A percentile compares a stretch with the other conserved stretches of the same genome.
Evolutionary conservation across 1,140 invertebrate genomes (phyloP).

Genomic region (Phocides pigmalion): DNA sequence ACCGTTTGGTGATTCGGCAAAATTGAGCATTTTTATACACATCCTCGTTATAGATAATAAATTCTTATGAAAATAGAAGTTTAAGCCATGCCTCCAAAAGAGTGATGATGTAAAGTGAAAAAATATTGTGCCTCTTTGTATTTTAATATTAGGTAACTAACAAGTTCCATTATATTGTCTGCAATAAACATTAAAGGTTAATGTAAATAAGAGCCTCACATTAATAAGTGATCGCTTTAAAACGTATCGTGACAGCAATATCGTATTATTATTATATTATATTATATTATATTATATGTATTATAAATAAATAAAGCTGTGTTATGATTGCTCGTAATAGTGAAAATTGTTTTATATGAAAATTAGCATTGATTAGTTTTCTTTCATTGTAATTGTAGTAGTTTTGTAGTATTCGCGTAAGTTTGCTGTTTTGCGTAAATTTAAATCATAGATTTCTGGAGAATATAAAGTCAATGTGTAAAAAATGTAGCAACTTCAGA

Average conservation of each 20-base stretch:
- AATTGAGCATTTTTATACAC: constrained; percentile 36
- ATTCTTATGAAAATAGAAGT: constrained; percentile 29
- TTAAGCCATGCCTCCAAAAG: constrained; percentile 7
- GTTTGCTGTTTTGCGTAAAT: constrained; percentile 1
- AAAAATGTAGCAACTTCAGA: too few species aligned
- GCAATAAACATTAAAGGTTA: constrained; percentile 19
- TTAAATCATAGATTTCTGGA: too few species aligned
- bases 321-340: neutral
- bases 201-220: constrained; percentile 32
- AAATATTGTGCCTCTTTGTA: constrained; percentile 47
- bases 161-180: constrained; percentile 21
- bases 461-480: too few species aligned
- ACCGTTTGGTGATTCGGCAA: constrained; percentile 69
- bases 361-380: constrained; percentile 22
- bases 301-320: neutral
- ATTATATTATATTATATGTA: too few species aligned
- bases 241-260: constrained; percentile 22
- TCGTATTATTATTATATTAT: constrained; percentile 7
- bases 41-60: neutral
- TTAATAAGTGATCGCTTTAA: constrained; percentile 26
- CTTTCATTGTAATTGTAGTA: constrained; percentile 12
- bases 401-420: constrained; percentile 16
- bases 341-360: constrained; percentile 18
- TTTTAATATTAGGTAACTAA: constrained; percentile 35
- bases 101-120: constrained; percentile 35